Conservation (phyloP, 2,797 vertebrate genomes). For the Lindbergichthys nudifrons region DNA sequence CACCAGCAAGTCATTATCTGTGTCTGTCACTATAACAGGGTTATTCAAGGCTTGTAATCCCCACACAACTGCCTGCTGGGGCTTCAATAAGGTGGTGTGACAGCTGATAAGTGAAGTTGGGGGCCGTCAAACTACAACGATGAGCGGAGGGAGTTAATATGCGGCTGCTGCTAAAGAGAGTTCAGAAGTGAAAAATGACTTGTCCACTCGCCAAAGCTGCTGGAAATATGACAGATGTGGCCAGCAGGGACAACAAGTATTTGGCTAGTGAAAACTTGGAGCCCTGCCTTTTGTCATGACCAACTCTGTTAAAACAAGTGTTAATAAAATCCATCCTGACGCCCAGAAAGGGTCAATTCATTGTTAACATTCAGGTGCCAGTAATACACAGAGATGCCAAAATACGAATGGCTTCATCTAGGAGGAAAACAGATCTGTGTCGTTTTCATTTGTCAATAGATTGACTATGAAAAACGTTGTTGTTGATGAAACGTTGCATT, state of each 20-base stretch:
- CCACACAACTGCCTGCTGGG: background rate
- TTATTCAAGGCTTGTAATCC: background rate
- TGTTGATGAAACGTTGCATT: constrained; percentile 5
- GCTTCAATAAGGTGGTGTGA: background rate
- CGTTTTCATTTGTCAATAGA: background rate
- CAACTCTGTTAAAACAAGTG: constrained; percentile 11
- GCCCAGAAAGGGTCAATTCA: background rate
- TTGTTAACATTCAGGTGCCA: background rate
- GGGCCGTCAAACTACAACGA: background rate
- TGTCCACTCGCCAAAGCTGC: background rate
- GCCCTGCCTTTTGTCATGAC: background rate
- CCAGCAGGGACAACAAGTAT: background rate
- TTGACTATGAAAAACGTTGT: background rate
- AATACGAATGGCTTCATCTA: background rate
- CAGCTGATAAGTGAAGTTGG: background rate
- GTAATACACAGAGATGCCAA: background rate
- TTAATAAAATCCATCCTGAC: constrained; percentile 10
- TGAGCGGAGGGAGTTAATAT: background rate
- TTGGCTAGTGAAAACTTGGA: constrained; percentile 18
- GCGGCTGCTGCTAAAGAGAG: background rate
- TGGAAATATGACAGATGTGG: constrained; percentile 23
- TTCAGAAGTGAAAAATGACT: background rate
- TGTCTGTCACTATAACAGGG: background rate
- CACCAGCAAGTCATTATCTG: background rate
- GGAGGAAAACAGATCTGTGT: background rate